These are phyloP conservation scores for Lampris megalopsis DNA, from an alignment of 2,113 vertebrate species.

Conservation along the genomic window DNA sequence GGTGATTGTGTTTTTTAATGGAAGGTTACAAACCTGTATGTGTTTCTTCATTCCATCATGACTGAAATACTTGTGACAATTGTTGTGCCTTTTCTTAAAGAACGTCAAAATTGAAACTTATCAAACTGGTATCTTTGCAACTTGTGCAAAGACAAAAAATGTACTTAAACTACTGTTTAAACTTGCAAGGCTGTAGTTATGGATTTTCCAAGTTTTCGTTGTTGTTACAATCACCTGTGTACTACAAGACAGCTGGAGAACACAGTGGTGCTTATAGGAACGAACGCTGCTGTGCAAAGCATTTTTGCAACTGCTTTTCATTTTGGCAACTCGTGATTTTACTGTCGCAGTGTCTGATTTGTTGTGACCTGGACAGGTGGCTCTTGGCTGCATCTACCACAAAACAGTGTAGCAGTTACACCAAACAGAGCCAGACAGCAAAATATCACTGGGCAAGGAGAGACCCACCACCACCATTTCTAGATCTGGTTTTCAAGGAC, in stretches of 20 bases:
- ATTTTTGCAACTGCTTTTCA: conserved; percentile 52
- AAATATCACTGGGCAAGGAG: no score
- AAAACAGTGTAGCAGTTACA: conserved; percentile 6
- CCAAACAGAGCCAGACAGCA: conserved; percentile 7
- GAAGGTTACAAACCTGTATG: no score
- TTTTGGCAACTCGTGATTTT: conserved; percentile 34
- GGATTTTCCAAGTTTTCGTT: no score
- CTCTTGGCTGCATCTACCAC: not conserved
- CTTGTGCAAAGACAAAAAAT: no score
- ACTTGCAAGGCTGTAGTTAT: no score
- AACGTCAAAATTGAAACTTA: no score
- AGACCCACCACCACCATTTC: no score
- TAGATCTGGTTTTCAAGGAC: no score
- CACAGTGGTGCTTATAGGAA: not conserved
- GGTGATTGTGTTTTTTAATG: not conserved
- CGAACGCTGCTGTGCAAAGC: not conserved
- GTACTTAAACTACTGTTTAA: no score
- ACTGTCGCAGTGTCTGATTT: conserved; percentile 22
- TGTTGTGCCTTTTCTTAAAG: no score
- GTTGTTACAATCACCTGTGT: not conserved
- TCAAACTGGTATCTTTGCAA: no score
- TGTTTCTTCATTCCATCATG: not conserved
- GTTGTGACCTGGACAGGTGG: conserved; percentile 17
- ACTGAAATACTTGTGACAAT: conserved; percentile 2
- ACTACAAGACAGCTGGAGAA: conserved; percentile 3